Conservation (phyloP, 2,888 invertebrate species). For the Lasioglossum zephyrum region DNA sequence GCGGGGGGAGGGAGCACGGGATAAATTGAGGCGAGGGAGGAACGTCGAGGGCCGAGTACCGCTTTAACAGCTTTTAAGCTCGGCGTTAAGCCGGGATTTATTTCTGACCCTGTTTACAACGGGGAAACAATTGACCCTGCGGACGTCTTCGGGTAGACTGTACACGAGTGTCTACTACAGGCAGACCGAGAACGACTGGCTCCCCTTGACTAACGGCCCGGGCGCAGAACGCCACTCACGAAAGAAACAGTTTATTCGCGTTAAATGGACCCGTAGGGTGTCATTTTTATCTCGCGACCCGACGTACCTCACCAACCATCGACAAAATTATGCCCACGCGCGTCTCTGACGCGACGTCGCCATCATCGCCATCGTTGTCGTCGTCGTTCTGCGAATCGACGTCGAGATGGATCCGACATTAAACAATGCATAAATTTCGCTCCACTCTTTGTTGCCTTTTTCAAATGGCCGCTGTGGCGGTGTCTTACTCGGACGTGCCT, state of each 20-base stretch:
- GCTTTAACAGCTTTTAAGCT: slow-evolving; percentile 81
- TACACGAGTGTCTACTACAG: slow-evolving; percentile 59
- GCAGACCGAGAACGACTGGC: slow-evolving; percentile 48
- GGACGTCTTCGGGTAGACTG: slow-evolving; percentile 33
- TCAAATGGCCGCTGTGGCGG: not conserved
- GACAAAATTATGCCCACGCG: slow-evolving; percentile 36
- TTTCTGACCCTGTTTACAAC: slow-evolving; percentile 79
- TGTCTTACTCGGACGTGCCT: not conserved
- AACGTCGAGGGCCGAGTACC: slow-evolving; percentile 65
- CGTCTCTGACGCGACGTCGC: not conserved
- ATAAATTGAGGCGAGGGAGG: slow-evolving; percentile 67
- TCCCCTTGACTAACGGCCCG: slow-evolving; percentile 65
- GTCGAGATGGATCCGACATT: not conserved
- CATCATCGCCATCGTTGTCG: not conserved
- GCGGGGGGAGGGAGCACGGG: slow-evolving; percentile 43
- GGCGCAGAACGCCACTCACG: slow-evolving; percentile 45
- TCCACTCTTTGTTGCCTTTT: not conserved
- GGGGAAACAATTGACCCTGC: slow-evolving; percentile 77
- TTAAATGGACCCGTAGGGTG: slow-evolving; percentile 61
- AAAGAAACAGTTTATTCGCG: slow-evolving; percentile 69
- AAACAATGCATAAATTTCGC: not conserved
- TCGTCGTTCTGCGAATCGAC: too few species aligned
- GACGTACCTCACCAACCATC: not conserved
- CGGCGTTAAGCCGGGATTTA: slow-evolving; percentile 79
- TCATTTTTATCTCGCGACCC: slow-evolving; percentile 43